Percentiles rank a stretch among this genome's conserved stretches.
These are phyloP conservation scores for Urocitellus parryii DNA, from an alignment of 2,113 vertebrate genomes.

Conservation along the genomic window DNA sequence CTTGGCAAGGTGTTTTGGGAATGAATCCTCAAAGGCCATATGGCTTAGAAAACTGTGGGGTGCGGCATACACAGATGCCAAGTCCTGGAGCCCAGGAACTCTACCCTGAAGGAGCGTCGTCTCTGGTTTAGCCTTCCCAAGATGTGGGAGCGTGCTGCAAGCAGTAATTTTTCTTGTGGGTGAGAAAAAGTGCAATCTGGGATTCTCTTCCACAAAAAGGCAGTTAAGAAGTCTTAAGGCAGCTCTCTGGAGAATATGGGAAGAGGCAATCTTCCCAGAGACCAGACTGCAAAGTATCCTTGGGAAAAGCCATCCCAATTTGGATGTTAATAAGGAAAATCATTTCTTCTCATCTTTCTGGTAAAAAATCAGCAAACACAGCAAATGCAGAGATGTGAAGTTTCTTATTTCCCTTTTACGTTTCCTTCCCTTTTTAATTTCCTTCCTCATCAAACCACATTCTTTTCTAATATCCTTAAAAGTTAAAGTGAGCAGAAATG, in stretches of 20 bases:
- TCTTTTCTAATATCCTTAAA: conserved; percentile 41
- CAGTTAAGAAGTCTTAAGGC: background rate
- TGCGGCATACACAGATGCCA: background rate
- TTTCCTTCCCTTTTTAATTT: conserved; percentile 33
- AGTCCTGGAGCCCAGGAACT: background rate
- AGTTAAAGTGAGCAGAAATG: background rate
- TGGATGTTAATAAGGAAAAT: conserved; percentile 14
- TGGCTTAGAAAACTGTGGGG: background rate
- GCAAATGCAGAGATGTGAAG: background rate
- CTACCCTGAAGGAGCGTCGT: background rate
- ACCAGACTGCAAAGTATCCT: background rate
- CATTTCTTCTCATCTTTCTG: conserved; percentile 24
- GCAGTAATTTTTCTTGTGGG: conserved; percentile 16
- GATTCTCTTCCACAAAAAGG: background rate
- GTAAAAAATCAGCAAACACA: conserved; percentile 28
- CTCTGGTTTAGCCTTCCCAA: background rate
- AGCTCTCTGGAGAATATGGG: background rate
- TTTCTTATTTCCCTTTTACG: conserved; percentile 1
- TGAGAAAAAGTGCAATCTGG: background rate
- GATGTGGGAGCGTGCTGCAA: background rate
- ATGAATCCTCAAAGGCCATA: background rate
- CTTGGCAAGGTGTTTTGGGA: conserved; percentile 32
- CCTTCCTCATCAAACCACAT: conserved; percentile 50
- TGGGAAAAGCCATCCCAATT: conserved; percentile 40
- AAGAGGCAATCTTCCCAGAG: background rate